A percentile compares a stretch with the other conserved stretches of the same genome.
Evolutionary conservation across 2,888 invertebrate species (phyloP).

Genomic region (Eupelmus urozonus): DNA sequence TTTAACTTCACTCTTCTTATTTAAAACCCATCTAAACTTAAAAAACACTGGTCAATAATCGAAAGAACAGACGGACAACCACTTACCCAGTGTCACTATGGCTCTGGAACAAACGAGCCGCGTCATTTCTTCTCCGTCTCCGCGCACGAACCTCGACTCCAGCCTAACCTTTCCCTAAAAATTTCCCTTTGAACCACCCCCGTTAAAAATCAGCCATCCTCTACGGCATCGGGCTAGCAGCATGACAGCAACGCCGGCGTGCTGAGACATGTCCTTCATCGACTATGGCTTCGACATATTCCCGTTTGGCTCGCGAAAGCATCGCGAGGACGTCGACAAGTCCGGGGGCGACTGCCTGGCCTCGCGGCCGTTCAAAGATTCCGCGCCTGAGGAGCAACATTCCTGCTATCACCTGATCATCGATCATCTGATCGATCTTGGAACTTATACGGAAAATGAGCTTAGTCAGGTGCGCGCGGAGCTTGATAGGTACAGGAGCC

Average conservation of each 20-base stretch:
- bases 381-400: conserved; percentile 36
- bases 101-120: conserved; percentile 26
- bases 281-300: conserved; percentile 55
- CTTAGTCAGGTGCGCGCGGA: conserved; percentile 64
- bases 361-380: background rate
- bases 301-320: conserved; percentile 15
- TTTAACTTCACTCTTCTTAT: no score
- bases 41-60: no score
- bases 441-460: conserved; percentile 66
- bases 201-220: no score
- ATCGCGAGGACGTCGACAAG: background rate
- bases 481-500: conserved; percentile 67
- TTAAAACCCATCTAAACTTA: no score
- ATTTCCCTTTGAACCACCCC: no score
- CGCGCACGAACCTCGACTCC: background rate
- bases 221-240: no score
- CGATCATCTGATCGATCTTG: conserved; percentile 68
- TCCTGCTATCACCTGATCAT: conserved; percentile 63
- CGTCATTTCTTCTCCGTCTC: background rate
- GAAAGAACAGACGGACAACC: no score
- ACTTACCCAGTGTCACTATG: conserved; percentile 22
- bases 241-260: no score
- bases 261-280: conserved; percentile 48
- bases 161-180: background rate
- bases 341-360: conserved; percentile 26